Percentiles rank a stretch among this genome's conserved stretches.
Evolutionary conservation across 2,888 invertebrate species (phyloP).

Genomic region (Megaustenia siamemsis): DNA sequence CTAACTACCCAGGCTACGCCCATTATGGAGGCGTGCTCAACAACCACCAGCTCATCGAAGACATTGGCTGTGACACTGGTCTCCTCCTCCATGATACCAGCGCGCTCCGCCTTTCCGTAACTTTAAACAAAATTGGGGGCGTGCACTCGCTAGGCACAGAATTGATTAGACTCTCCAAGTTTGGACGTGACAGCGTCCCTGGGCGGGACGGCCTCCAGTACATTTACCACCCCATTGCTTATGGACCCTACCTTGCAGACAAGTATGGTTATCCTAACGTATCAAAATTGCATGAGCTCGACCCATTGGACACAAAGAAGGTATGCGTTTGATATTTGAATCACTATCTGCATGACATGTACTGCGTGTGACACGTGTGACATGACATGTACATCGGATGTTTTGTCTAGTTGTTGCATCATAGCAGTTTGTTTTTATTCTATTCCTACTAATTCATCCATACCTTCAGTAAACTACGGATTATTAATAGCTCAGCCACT

Average conservation of each 20-base stretch:
- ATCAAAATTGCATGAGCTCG: slow-evolving; percentile 69
- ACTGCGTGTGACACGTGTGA: no score
- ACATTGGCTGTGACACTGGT: slow-evolving; percentile 64
- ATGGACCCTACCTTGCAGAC: slow-evolving; percentile 76
- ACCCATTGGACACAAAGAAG: slow-evolving; percentile 70
- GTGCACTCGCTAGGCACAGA: slow-evolving; percentile 73
- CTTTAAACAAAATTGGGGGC: slow-evolving; percentile 74
- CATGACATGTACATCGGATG: no score
- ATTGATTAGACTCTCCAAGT: slow-evolving; percentile 71
- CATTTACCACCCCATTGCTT: slow-evolving; percentile 77
- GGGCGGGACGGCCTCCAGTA: slow-evolving; percentile 73
- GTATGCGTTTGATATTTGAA: neutral
- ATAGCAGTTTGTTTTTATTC: no score
- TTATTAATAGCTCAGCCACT: no score
- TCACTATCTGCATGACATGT: no score
- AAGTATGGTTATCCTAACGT: slow-evolving; percentile 77
- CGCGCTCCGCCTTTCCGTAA: slow-evolving; percentile 74
- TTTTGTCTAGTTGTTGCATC: no score
- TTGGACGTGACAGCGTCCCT: slow-evolving; percentile 72
- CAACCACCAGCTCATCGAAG: slow-evolving; percentile 68
- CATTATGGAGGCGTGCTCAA: slow-evolving; percentile 73
- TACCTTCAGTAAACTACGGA: no score
- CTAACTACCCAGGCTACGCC: slow-evolving; percentile 75
- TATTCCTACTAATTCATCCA: no score
- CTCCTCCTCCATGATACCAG: slow-evolving; percentile 75